Conservation (phyloP, 2,113 vertebrate species). For the Cyanoliseus patagonus region DNA sequence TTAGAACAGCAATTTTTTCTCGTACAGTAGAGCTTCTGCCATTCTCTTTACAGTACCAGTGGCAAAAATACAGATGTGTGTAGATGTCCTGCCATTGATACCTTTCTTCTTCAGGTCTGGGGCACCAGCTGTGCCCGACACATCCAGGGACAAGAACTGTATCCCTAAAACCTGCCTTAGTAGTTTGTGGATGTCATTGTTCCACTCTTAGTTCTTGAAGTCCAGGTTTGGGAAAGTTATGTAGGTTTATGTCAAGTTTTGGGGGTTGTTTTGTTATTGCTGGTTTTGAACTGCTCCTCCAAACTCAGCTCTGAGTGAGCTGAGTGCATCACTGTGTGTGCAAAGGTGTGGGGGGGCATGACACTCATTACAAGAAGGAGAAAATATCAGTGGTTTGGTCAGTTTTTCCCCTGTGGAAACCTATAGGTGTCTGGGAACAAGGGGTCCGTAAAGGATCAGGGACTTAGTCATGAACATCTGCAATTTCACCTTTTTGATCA, state of each 20-base stretch:
- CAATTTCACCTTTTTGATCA: neutral
- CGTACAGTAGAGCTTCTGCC: neutral
- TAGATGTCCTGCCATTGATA: neutral
- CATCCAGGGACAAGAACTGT: neutral
- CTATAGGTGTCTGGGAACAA: neutral
- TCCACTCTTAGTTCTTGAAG: neutral
- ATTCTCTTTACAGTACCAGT: neutral
- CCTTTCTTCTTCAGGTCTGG: conserved; percentile 5
- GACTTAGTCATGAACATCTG: neutral
- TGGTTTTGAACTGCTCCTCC: neutral
- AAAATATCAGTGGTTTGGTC: neutral
- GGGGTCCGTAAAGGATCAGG: neutral
- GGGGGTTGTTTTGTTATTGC: rapidly evolving
- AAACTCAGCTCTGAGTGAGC: neutral
- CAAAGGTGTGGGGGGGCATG: neutral
- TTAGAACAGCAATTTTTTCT: neutral
- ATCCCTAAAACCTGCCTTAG: conserved; percentile 1
- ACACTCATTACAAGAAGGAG: neutral
- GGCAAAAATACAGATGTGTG: conserved; percentile 32
- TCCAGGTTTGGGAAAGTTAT: neutral
- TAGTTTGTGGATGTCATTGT: neutral
- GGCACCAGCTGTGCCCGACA: neutral
- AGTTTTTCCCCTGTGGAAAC: neutral
- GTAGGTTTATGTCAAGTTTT: neutral
- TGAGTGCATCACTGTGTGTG: neutral